Conservation (phyloP, 2,888 invertebrate species). For the Synanthedon andrenaeformis region DNA sequence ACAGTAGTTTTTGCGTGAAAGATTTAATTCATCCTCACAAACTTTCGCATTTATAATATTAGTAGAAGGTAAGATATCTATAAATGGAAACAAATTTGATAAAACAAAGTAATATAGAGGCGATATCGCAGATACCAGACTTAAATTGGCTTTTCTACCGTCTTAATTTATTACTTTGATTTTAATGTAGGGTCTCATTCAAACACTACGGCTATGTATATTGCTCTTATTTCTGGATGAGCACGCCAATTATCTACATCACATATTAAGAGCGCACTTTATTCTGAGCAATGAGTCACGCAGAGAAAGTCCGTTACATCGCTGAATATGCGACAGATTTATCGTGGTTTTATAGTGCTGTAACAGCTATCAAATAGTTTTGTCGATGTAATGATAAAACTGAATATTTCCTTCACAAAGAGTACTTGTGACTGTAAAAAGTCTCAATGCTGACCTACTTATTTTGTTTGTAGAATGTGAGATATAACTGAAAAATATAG, state of each 20-base stretch:
- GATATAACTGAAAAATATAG: too few species aligned
- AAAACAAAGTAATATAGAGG: background rate
- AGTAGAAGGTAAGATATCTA: too few species aligned
- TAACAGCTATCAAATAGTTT: conserved; percentile 2
- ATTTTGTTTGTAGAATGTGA: too few species aligned
- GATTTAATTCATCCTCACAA: too few species aligned
- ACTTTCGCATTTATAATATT: too few species aligned
- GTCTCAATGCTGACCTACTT: too few species aligned
- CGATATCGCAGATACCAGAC: background rate
- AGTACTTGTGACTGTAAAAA: too few species aligned
- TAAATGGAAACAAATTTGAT: too few species aligned
- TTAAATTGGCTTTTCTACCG: background rate
- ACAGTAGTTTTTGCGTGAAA: too few species aligned
- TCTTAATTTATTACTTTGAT: too few species aligned
- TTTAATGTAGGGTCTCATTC: background rate
- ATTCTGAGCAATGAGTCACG: conserved; percentile 64
- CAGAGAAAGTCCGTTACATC: conserved; percentile 67
- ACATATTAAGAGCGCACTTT: conserved; percentile 61
- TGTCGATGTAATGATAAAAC: conserved; percentile 8
- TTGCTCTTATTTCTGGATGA: conserved; percentile 51
- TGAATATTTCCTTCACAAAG: too few species aligned
- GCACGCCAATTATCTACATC: conserved; percentile 65
- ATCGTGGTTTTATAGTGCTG: conserved; percentile 53
- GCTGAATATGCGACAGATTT: conserved; percentile 71
- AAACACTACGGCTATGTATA: conserved; percentile 22